Conservation (phyloP, 2,797 vertebrate genomes). For the Discoglossus pictus region DNA sequence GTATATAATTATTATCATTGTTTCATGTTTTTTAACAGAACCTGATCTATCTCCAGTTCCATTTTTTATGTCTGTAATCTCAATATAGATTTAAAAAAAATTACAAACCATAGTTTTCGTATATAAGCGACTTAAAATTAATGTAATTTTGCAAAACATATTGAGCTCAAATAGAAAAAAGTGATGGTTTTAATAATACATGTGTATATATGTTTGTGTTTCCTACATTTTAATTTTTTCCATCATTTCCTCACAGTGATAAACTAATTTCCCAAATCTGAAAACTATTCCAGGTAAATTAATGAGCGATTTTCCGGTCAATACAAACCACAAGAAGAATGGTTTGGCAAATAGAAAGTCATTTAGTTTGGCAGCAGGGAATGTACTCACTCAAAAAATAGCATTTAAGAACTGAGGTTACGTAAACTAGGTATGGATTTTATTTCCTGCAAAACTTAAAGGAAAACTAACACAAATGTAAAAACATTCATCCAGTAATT, state of each 20-base stretch:
- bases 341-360: conserved; percentile 7
- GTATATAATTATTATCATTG: too few relatives aligned
- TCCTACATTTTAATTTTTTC: not conserved
- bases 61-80: too few relatives aligned
- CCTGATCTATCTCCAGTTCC: too few relatives aligned
- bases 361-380: conserved; percentile 16
- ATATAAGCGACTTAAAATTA: too few relatives aligned
- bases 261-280: conserved; percentile 29
- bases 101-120: too few relatives aligned
- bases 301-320: not conserved
- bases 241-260: conserved; percentile 1
- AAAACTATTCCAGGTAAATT: conserved; percentile 26
- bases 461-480: too few relatives aligned
- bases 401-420: not conserved
- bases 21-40: too few relatives aligned
- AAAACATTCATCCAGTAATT: too few relatives aligned
- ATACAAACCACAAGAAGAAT: conserved; percentile 10
- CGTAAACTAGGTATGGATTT: not conserved
- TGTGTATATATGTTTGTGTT: not conserved
- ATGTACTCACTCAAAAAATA: conserved; percentile 6
- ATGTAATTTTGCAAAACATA: too few relatives aligned
- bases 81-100: too few relatives aligned
- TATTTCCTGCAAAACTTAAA: not conserved
- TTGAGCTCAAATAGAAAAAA: too few relatives aligned
- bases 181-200: not conserved